Evolutionary conservation across 2,888 invertebrate species (phyloP).

Genomic region (Electrophaes corylata): DNA sequence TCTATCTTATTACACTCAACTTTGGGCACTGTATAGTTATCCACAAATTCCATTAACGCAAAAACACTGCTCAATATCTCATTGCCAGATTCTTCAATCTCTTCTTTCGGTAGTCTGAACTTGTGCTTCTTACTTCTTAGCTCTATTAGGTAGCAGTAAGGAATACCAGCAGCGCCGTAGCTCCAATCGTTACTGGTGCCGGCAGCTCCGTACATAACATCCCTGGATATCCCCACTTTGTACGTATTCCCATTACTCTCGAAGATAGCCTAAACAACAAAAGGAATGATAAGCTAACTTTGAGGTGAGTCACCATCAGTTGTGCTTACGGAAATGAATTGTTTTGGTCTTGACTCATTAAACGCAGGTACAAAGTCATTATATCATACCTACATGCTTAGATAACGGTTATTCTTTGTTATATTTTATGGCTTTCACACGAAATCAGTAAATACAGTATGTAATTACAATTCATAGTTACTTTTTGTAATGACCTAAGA

Average conservation of each 20-base stretch:
- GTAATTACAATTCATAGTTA: not conserved
- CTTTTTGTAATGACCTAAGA: not conserved
- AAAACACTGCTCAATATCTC: constrained; percentile 64
- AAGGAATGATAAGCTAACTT: constrained; percentile 18
- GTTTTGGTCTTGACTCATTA: constrained; percentile 7
- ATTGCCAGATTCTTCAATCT: constrained; percentile 67
- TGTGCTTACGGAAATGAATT: not conserved
- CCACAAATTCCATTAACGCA: constrained; percentile 71
- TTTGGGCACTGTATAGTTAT: constrained; percentile 43
- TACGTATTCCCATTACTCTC: constrained; percentile 66
- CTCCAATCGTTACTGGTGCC: constrained; percentile 75
- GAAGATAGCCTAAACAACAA: constrained; percentile 61
- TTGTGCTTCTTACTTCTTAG: constrained; percentile 68
- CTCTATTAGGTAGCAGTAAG: constrained; percentile 73
- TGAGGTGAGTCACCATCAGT: constrained; percentile 15
- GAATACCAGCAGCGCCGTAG: constrained; percentile 66
- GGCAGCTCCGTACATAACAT: constrained; percentile 72
- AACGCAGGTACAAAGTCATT: not conserved
- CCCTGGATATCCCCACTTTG: constrained; percentile 73
- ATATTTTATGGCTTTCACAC: not conserved
- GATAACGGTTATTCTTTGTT: constrained; percentile 3
- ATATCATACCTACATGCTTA: not conserved
- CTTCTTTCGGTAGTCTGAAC: constrained; percentile 65
- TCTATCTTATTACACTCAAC: constrained; percentile 11
- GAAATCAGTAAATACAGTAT: constrained; percentile 6